Percentiles rank a stretch among this genome's conserved stretches.
phyloP scores from a whole-genome alignment of 1,140 invertebrate species.

The Nephila pilipes region DNA sequence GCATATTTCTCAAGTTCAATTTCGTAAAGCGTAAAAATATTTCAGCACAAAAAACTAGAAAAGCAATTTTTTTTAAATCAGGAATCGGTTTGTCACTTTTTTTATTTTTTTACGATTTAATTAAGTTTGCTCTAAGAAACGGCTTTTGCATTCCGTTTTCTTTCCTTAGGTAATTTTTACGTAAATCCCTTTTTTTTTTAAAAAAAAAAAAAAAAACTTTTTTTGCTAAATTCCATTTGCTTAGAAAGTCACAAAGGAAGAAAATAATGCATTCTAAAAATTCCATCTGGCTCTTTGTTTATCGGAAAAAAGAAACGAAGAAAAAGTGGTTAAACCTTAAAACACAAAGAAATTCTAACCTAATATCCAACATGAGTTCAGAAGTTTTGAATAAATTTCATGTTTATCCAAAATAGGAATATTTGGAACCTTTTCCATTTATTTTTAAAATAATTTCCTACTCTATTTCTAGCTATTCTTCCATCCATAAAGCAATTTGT shows the following conservation, averaged over 20 bases:
- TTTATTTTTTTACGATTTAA: too few species aligned
- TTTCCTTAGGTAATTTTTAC: not conserved
- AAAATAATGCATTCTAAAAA: too few species aligned
- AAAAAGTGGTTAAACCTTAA: too few species aligned
- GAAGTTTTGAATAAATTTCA: conserved; percentile 20
- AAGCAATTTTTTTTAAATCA: too few species aligned
- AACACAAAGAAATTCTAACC: not conserved
- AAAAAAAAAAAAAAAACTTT: not conserved
- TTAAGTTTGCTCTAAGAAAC: too few species aligned
- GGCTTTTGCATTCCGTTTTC: not conserved
- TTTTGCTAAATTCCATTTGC: conserved; percentile 14
- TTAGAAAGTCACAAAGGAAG: not conserved
- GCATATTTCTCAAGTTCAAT: too few species aligned
- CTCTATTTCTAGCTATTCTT: not conserved
- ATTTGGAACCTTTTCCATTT: conserved; percentile 10
- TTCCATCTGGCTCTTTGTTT: not conserved
- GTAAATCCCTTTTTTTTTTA: not conserved
- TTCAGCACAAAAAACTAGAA: too few species aligned
- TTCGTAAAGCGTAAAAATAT: too few species aligned
- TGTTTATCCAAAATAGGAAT: not conserved
- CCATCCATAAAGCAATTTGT: conserved; percentile 24
- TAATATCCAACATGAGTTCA: not conserved
- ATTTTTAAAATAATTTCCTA: conserved; percentile 5
- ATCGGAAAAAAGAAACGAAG: not conserved
- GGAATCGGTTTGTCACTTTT: too few species aligned